Percentiles rank a stretch among this genome's conserved stretches.
Evolutionary conservation across 2,888 invertebrate species (phyloP).

Genomic region (Epistrophe grossulariae): DNA sequence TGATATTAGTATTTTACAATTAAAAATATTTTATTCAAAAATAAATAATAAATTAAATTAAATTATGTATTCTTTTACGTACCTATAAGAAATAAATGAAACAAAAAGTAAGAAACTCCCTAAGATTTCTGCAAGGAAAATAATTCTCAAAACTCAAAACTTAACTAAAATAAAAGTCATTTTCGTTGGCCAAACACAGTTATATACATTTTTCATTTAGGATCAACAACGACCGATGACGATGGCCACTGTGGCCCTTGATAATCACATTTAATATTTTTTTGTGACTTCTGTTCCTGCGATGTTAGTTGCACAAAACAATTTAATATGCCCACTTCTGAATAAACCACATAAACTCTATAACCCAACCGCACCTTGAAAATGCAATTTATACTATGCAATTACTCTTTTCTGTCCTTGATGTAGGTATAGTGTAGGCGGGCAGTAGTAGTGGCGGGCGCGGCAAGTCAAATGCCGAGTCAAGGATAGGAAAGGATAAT

Average conservation of each 20-base stretch:
- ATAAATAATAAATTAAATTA: too few relatives aligned
- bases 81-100: neutral
- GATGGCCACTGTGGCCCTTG: neutral
- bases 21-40: too few relatives aligned
- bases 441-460: neutral
- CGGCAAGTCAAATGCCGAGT: neutral
- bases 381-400: conserved; percentile 55
- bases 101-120: neutral
- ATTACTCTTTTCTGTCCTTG: conserved; percentile 44
- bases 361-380: conserved; percentile 30
- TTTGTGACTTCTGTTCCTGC: neutral
- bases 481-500: conserved; percentile 35
- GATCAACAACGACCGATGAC: neutral
- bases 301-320: conserved; percentile 14
- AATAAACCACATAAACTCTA: conserved; percentile 25
- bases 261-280: conserved; percentile 1
- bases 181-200: neutral
- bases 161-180: conserved; percentile 32
- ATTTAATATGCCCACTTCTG: conserved; percentile 39
- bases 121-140: neutral
- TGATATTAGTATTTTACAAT: too few relatives aligned
- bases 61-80: too few relatives aligned
- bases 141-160: neutral
- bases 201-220: conserved; percentile 22
- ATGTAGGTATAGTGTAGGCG: neutral